Percentiles rank a stretch among this genome's conserved stretches.
These are phyloP conservation scores for Palythoa caribaeorum DNA, from an alignment of 92 coral and sea anemone species.

Conservation along the genomic window DNA sequence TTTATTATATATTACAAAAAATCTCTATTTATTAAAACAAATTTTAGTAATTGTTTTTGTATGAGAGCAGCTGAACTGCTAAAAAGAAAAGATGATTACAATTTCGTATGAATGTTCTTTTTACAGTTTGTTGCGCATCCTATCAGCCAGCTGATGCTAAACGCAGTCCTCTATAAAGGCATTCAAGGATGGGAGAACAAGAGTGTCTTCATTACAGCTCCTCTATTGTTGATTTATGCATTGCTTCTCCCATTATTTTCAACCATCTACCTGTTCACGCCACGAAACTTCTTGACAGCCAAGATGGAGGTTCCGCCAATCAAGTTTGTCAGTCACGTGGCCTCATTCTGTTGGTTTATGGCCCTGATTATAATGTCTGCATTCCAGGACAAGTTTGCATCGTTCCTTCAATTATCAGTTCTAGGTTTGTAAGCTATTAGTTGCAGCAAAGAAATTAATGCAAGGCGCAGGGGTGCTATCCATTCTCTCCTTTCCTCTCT, in stretches of 20 bases:
- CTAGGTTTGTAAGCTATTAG: conserved; percentile 50
- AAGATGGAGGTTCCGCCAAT: conserved; percentile 75
- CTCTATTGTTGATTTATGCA: conserved; percentile 70
- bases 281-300: conserved; percentile 56
- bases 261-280: conserved; percentile 67
- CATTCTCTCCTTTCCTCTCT: too few relatives aligned
- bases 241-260: conserved; percentile 76
- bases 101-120: not conserved
- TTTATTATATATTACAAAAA: too few relatives aligned
- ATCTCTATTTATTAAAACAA: too few relatives aligned
- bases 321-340: conserved; percentile 81
- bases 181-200: conserved; percentile 73
- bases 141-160: conserved; percentile 86
- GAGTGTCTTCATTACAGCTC: conserved; percentile 19
- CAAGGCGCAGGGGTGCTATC: too few relatives aligned
- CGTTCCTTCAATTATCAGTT: conserved; percentile 51
- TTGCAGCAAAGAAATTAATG: too few relatives aligned
- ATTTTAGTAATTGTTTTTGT: too few relatives aligned
- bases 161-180: conserved; percentile 78
- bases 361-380: conserved; percentile 72
- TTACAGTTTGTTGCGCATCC: conserved; percentile 93
- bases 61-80: not conserved
- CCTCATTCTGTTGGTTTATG: conserved; percentile 80
- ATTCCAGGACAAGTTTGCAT: conserved; percentile 77
- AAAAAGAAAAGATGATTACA: not conserved